Evolutionary conservation across 2,888 invertebrate genomes (phyloP).

Genomic region (Oscheius sp.): DNA sequence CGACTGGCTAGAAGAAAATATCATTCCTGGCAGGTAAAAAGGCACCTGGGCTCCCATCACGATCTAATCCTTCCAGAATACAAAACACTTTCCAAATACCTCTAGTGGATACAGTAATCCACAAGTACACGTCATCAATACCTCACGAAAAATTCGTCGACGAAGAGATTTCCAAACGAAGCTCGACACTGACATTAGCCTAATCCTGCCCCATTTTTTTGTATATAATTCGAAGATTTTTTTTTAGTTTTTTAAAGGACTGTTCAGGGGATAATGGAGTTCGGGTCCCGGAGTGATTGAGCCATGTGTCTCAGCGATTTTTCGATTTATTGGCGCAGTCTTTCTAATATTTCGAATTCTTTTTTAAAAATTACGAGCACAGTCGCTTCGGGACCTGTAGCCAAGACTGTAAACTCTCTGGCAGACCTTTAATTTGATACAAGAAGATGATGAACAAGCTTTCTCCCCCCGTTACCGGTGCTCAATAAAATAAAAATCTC

Average conservation of each 20-base stretch:
- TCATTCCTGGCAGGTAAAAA: slow-evolving; percentile 51
- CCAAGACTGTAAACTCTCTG: no score
- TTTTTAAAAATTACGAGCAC: no score
- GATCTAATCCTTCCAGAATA: neutral
- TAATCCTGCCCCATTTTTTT: neutral
- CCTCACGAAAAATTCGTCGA: slow-evolving; percentile 27
- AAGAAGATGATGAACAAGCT: neutral
- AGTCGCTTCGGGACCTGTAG: no score
- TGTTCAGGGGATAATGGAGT: no score
- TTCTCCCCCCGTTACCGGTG: neutral
- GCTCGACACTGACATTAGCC: neutral
- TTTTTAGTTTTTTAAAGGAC: neutral
- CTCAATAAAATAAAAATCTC: neutral
- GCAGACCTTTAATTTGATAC: no score
- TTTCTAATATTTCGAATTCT: no score
- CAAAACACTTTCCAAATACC: slow-evolving; percentile 11
- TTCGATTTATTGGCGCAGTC: no score
- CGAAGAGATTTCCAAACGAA: neutral
- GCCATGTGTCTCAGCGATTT: no score
- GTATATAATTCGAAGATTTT: neutral
- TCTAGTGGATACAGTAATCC: neutral
- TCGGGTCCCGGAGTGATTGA: no score
- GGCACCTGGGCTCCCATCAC: no score
- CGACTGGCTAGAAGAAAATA: slow-evolving; percentile 60
- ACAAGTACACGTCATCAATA: slow-evolving; percentile 8